Base-by-base conservation (phyloP, 2,797 vertebrate genomes). In the Lutjanus argentimaculatus region DNA sequence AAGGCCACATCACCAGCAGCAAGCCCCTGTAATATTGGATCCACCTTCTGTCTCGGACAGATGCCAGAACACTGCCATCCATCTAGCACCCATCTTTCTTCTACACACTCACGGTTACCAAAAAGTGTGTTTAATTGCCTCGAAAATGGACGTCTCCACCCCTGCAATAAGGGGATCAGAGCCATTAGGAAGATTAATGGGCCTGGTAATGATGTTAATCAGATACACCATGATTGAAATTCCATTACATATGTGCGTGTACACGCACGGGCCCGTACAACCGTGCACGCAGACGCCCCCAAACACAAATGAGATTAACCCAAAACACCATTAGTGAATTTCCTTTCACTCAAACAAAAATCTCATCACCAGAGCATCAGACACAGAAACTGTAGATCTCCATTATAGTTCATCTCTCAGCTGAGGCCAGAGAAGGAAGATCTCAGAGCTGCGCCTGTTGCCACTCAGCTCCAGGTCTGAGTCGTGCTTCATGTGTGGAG, bases 181-280 rank as follows among this genome's bases (percentile, higher is more conserved):
- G 86, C 85, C 90, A 95, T 96, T 95, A 95, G 88, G 73, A 87
- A 93, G 95, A 94, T 95, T 94, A 95, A 96, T 95, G 93, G 75
- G 77, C 89, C 87, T 80, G 72, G 67, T 95, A 94, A 96, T 95
- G 91, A 95, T 95, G 90, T 93, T 96, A 93, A 95, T 95, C 91
- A 92, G 89, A 89, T 88, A 85, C 83, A 87, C 74, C 81, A 67
- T 91, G 90, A 94, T 93, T 94, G 92, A 93, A 94, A 94, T 92
- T 91, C 89, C 79, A 91, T 93, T 90, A 85, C 80, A 79, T 85
- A 48, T 79, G 75, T 83, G 77, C 80, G 72, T 46, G 30, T 58
- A 19, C 48, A 0, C 15, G 65, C 72, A 86, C 57, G 46, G 19
- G 36, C 72, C 53, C 22, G 10, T 17, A 40, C 59, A 36, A 11